Conservation (phyloP, 2,113 vertebrate species). For the Theristicus caerulescens region DNA sequence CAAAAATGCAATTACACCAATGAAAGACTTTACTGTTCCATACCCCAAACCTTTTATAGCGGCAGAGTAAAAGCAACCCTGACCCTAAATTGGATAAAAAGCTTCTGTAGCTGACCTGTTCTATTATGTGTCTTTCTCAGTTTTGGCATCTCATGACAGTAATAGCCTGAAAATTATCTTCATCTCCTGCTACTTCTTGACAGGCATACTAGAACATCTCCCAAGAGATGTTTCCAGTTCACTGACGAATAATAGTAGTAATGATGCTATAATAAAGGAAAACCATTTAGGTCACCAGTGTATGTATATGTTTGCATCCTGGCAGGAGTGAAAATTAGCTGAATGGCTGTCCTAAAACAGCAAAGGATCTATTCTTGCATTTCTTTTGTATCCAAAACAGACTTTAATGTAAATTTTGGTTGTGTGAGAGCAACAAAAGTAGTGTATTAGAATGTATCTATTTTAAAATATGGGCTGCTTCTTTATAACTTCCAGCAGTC, state of each 20-base stretch:
- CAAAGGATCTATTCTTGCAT: neutral
- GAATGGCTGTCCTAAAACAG: neutral
- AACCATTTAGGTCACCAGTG: neutral
- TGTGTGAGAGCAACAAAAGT: neutral
- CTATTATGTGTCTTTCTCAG: neutral
- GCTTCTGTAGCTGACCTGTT: neutral
- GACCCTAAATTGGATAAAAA: neutral
- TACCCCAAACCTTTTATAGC: neutral
- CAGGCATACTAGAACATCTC: neutral
- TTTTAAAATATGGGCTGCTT: neutral
- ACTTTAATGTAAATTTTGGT: neutral
- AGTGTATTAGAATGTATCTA: neutral
- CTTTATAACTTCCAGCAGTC: neutral
- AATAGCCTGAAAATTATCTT: constrained; percentile 27
- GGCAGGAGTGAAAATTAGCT: neutral
- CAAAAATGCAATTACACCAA: neutral
- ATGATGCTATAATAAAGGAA: neutral
- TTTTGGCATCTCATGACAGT: neutral
- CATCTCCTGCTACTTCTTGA: neutral
- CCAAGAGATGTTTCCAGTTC: neutral
- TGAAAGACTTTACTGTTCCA: neutral
- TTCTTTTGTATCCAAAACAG: neutral
- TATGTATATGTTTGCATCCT: neutral
- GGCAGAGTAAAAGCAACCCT: neutral
- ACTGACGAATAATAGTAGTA: neutral